These are phyloP conservation scores for Drosophila nigricruria DNA, from an alignment of 2,888 invertebrate species.

Conservation along the genomic window DNA sequence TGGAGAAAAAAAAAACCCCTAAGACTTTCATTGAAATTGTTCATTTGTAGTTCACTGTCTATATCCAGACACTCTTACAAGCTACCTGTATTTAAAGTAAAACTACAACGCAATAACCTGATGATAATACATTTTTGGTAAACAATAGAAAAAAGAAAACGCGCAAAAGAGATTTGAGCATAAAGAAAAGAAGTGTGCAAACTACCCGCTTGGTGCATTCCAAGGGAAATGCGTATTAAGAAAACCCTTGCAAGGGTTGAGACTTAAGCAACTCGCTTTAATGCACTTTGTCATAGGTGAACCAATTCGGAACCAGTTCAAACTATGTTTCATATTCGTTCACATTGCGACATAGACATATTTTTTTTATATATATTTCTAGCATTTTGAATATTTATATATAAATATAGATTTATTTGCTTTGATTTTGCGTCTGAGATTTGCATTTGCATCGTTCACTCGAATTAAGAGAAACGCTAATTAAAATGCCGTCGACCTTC, in stretches of 20 bases:
- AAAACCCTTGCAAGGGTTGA: background rate
- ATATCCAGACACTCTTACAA: background rate
- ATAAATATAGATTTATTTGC: slow-evolving; percentile 24
- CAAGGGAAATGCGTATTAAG: slow-evolving; percentile 1
- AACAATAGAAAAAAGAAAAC: background rate
- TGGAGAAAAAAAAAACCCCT: too few relatives aligned
- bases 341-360: background rate
- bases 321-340: slow-evolving; percentile 33
- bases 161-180: background rate
- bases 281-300: slow-evolving; percentile 5
- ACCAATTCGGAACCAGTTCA: slow-evolving; percentile 45
- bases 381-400: background rate
- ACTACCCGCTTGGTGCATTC: slow-evolving; percentile 26
- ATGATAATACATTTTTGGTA: background rate
- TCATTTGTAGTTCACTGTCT: background rate
- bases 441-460: slow-evolving; percentile 22
- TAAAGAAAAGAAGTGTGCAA: slow-evolving; percentile 5
- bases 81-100: background rate
- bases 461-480: slow-evolving; percentile 12
- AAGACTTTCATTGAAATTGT: too few relatives aligned
- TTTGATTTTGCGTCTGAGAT: slow-evolving; percentile 42
- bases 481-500: slow-evolving; percentile 49
- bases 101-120: slow-evolving; percentile 16
- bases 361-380: background rate
- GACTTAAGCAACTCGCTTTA: background rate